These are phyloP conservation scores for Phaethon lepturus DNA, from an alignment of 2,113 vertebrate species.

Conservation along the genomic window DNA sequence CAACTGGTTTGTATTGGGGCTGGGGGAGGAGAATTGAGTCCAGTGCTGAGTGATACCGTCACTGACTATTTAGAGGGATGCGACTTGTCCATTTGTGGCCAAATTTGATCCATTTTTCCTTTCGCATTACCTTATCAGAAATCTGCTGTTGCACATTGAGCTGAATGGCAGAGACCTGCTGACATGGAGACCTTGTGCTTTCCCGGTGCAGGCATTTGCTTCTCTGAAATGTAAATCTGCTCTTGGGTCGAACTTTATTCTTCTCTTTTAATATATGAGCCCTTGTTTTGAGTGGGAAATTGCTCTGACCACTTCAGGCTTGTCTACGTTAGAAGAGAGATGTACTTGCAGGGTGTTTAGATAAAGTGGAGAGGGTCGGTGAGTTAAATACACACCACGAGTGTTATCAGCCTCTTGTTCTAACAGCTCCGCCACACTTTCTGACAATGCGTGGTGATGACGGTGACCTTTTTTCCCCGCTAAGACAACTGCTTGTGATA, in stretches of 20 bases:
- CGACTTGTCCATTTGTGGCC: neutral
- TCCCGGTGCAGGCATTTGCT: rapidly evolving
- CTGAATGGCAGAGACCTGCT: neutral
- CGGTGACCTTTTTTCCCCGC: neutral
- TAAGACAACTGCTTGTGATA: neutral
- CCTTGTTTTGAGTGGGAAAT: neutral
- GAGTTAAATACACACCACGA: neutral
- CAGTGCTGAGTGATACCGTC: neutral
- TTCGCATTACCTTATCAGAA: rapidly evolving
- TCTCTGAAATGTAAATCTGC: neutral
- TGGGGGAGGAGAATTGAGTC: neutral
- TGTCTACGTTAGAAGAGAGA: neutral
- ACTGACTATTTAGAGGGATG: neutral
- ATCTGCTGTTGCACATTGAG: neutral
- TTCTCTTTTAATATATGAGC: neutral
- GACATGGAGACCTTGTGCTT: neutral
- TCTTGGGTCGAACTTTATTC: neutral
- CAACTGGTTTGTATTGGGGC: neutral
- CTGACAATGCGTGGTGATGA: neutral
- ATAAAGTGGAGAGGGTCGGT: neutral
- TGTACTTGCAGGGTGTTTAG: neutral
- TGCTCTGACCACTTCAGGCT: neutral
- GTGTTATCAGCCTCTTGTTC: neutral
- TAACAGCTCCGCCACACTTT: neutral
- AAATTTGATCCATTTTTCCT: neutral